Percentiles rank a stretch among this genome's conserved stretches.
phyloP scores from a whole-genome alignment of 2,113 vertebrate genomes.

The Pollachius pollachius region DNA sequence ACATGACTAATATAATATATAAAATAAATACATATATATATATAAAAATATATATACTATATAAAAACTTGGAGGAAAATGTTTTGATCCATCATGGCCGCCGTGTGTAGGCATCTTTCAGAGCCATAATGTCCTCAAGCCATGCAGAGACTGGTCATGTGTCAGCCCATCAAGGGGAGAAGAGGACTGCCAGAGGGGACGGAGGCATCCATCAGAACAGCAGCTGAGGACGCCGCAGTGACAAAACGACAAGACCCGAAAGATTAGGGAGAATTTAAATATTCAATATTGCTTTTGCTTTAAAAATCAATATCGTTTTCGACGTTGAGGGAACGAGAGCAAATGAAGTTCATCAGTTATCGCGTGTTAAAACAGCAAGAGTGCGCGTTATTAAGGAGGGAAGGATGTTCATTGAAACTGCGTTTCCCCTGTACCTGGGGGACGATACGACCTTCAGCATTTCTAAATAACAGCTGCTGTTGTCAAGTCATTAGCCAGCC shows the following conservation, averaged over 20 bases:
- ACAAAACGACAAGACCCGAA: slow-evolving; percentile 50
- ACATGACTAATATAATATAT: slow-evolving; percentile 7
- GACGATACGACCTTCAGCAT: slow-evolving; percentile 39
- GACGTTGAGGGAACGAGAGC: not conserved
- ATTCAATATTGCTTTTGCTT: not conserved
- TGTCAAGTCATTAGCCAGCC: not conserved
- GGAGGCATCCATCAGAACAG: slow-evolving; percentile 51
- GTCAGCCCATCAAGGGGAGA: slow-evolving; percentile 12
- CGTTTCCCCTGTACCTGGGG: slow-evolving; percentile 34
- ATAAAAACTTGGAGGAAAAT: slow-evolving; percentile 8
- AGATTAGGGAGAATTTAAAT: slow-evolving; percentile 18
- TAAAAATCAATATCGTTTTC: too few relatives aligned
- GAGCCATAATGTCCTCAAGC: slow-evolving; percentile 46
- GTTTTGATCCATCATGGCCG: slow-evolving; percentile 19
- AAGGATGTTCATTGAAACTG: slow-evolving; percentile 11
- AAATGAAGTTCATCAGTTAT: too few relatives aligned
- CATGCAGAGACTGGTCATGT: slow-evolving; percentile 41
- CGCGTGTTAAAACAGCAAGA: slow-evolving; percentile 21
- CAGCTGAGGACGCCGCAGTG: slow-evolving; percentile 41
- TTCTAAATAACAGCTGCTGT: slow-evolving; percentile 35
- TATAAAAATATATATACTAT: too few relatives aligned
- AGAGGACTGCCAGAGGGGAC: slow-evolving; percentile 39
- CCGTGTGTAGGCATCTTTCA: slow-evolving; percentile 9
- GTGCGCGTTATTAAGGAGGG: slow-evolving; percentile 2
- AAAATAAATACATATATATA: not conserved